Base-by-base conservation (phyloP, 2,888 invertebrate genomes). In the Calliopum simillimum region DNA sequence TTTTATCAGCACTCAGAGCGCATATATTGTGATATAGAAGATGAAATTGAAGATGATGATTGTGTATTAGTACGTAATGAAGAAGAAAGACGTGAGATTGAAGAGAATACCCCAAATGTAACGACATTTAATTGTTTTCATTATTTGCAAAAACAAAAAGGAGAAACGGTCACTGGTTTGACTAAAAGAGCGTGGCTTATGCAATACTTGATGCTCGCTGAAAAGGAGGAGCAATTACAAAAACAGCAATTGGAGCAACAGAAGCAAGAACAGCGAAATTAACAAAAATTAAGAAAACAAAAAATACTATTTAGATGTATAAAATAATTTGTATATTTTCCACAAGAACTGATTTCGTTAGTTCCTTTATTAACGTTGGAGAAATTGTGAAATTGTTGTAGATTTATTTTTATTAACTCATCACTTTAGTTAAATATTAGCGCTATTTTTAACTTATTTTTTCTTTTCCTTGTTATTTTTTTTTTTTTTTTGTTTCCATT, bases 71-170 rank as follows among this genome's bases (percentile, higher is more conserved):
- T 82, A 58, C 81, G 79, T 69, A 81, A 80, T 44, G 84, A 84
- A 59, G 84, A 84, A 69, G 84, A 83, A 69, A 68, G 78, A 21
- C 79, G 80, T 14, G 84, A 83, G 73, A 77, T 80, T 4, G 82
- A 82, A 66, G 84, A 83, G 65, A 82, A 81, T 68, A 81, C 81
- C 49, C 84, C 84, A 41, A 81, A 82, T 74, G 80, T 84, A 68
- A 79, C 79, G 63, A 76, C 80, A 21, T 81, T 78, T 68, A 82
- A 78, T 76, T 83, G 84, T 72, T 80, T 84, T 62, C 80, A 81
- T 68, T 76, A 76, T 41, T 69, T 84, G 66, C 70, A 74, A 49
- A 80, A 79, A 64, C 84, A 84, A 71, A 79, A 77, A 11, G 84
- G 83, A 21, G 81, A 81, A 67, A 81, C 82, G 63, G 75, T 78